phyloP scores from a whole-genome alignment of 2,797 vertebrate genomes.

The Coregonus sp. region DNA sequence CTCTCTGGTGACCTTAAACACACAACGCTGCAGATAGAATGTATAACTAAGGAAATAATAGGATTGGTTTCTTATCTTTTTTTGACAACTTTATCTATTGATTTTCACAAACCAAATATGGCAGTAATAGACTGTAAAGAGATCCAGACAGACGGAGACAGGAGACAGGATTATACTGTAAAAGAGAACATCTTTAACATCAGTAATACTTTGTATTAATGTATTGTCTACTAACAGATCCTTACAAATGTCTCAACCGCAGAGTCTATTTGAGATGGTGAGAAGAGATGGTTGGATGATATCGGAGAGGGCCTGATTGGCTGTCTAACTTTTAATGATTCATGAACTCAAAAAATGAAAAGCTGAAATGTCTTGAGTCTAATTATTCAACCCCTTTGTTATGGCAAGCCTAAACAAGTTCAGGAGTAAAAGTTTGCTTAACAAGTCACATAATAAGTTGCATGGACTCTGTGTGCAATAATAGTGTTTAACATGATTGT shows the following conservation, averaged over 20 bases:
- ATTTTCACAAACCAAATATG: not conserved
- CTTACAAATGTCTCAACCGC: not conserved
- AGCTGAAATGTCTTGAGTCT: too few species aligned
- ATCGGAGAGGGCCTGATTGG: not conserved
- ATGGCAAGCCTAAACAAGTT: too few species aligned
- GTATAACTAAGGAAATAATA: not conserved
- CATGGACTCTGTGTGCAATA: too few species aligned
- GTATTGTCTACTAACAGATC: not conserved
- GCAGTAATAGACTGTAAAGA: constrained; percentile 19
- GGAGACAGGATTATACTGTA: not conserved
- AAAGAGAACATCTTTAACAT: not conserved
- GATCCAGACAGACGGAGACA: not conserved
- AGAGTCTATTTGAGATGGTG: not conserved
- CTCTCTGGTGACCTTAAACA: constrained; percentile 28
- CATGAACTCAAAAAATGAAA: too few species aligned
- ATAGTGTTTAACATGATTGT: too few species aligned
- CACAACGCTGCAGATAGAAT: constrained; percentile 18
- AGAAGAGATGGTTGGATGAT: not conserved
- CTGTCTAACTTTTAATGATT: not conserved
- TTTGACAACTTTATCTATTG: not conserved
- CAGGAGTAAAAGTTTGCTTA: too few species aligned
- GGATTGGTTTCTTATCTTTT: not conserved
- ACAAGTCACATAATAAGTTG: too few species aligned
- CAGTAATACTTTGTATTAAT: not conserved
- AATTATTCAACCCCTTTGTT: too few species aligned